phyloP scores from a whole-genome alignment of 2,113 vertebrate species.

The Felis catus region F.catus_Fca126_mat1.0 CM031426.1:26384501-26385000 shows the following conservation, averaged over 20 bases:
- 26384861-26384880: background rate
- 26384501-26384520: background rate
- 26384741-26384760: background rate
- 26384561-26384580: background rate
- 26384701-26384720: background rate
- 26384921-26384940: background rate
- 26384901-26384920: background rate
- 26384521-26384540: background rate
- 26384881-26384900: background rate
- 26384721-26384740: background rate
- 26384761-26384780: background rate
- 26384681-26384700: background rate
- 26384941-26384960: background rate
- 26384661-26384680: background rate
- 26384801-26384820: background rate
- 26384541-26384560: background rate
- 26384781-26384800: background rate
- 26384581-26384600: background rate
- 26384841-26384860: background rate
- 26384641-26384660: background rate
- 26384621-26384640: background rate
- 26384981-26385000: background rate
- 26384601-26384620: background rate
- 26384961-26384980: background rate
- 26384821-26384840: background rate